Conservation (phyloP, 1,140 invertebrate species). For the Listronotus oregonensis region DNA sequence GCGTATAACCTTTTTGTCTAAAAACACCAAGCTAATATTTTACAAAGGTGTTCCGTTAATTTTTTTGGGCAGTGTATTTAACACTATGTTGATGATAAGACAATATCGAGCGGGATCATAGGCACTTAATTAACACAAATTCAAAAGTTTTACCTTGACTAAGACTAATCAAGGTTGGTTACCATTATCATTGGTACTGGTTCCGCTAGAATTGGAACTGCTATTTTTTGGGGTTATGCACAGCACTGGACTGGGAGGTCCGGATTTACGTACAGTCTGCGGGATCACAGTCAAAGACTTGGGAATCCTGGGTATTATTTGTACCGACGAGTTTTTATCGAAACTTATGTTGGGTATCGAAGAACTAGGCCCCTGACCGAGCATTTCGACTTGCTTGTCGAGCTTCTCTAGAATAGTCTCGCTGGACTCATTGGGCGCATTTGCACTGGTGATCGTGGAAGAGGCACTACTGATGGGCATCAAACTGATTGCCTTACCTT, state of each 20-base stretch:
- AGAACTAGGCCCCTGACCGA: slow-evolving; percentile 39
- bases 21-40: no score
- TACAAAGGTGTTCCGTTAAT: no score
- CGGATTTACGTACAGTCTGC: slow-evolving; percentile 60
- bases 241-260: slow-evolving; percentile 48
- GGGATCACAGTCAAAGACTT: slow-evolving; percentile 77
- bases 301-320: slow-evolving; percentile 71
- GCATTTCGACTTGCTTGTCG: slow-evolving; percentile 48
- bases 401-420: slow-evolving; percentile 50
- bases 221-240: slow-evolving; percentile 42
- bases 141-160: slow-evolving; percentile 7
- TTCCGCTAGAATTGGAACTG: slow-evolving; percentile 29
- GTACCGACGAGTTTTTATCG: slow-evolving; percentile 30
- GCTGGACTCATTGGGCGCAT: slow-evolving; percentile 40
- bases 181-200: slow-evolving; percentile 16
- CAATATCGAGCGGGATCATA: slow-evolving; percentile 1
- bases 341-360: slow-evolving; percentile 18
- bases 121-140: slow-evolving; percentile 26
- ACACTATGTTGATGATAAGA: background rate
- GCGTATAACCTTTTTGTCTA: no score
- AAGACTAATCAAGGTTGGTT: slow-evolving; percentile 28
- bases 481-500: slow-evolving; percentile 19
- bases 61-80: no score
- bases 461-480: slow-evolving; percentile 17
- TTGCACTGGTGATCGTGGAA: slow-evolving; percentile 16